phyloP scores from a whole-genome alignment of 2,888 invertebrate species.

The Troglohyphantes excavatus region DNA sequence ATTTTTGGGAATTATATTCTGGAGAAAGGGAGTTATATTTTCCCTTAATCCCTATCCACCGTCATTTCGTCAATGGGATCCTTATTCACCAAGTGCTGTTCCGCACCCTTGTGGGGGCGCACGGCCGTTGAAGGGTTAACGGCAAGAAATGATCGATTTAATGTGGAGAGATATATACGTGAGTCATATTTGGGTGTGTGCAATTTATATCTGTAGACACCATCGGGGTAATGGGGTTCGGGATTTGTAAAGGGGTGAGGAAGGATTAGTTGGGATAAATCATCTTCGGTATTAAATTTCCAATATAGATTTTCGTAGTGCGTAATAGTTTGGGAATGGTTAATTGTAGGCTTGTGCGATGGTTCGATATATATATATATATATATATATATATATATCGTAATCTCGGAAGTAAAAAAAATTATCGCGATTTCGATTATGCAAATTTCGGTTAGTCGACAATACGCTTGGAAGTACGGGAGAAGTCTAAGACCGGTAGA shows the following conservation, averaged over 20 bases:
- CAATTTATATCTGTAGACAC: constrained; percentile 35
- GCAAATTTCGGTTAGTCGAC: too few relatives aligned
- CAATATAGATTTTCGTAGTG: too few relatives aligned
- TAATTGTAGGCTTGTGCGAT: too few relatives aligned
- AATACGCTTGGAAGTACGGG: too few relatives aligned
- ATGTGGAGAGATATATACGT: constrained; percentile 25
- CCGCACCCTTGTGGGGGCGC: background rate
- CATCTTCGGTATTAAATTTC: background rate
- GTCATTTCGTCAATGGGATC: constrained; percentile 70
- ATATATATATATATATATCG: too few relatives aligned
- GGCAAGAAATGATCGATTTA: constrained; percentile 62
- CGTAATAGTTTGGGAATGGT: too few relatives aligned
- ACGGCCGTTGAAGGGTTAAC: constrained; percentile 50
- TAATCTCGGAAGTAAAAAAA: too few relatives aligned
- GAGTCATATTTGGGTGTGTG: constrained; percentile 9
- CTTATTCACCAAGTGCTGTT: constrained; percentile 50
- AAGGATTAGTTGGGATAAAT: constrained; percentile 12
- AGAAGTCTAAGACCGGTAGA: too few relatives aligned
- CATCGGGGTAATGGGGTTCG: constrained; percentile 24
- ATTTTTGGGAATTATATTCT: constrained; percentile 32
- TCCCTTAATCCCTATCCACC: constrained; percentile 9
- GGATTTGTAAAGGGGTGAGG: constrained; percentile 10
- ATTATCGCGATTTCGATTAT: too few relatives aligned
- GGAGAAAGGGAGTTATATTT: constrained; percentile 38
- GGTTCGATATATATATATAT: too few relatives aligned